These are phyloP conservation scores for Eufriesea mexicana DNA, from an alignment of 1,140 invertebrate genomes.

Conservation along the genomic window DNA sequence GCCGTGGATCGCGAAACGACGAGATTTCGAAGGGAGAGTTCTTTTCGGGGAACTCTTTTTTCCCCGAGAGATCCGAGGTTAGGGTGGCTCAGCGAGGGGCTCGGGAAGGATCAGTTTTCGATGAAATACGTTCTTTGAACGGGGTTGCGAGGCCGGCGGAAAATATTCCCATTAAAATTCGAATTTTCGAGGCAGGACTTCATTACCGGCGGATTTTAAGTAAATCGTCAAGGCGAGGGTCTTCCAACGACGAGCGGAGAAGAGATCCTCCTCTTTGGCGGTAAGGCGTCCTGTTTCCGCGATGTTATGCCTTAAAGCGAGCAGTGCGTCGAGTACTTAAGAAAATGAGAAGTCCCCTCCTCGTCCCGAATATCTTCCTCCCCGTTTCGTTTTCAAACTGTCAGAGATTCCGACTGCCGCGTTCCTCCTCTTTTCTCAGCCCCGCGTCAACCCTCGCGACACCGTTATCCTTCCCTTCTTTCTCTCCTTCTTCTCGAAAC, in stretches of 20 bases:
- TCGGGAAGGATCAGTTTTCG: slow-evolving; percentile 16
- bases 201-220: slow-evolving; percentile 35
- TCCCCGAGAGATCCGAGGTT: slow-evolving; percentile 6
- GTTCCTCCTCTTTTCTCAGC: background rate
- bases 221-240: slow-evolving; percentile 12
- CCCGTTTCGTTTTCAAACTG: slow-evolving; percentile 23
- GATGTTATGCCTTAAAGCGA: slow-evolving; percentile 5
- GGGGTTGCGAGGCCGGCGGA: background rate
- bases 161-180: slow-evolving; percentile 57
- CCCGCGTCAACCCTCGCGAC: background rate
- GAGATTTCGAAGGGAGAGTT: slow-evolving; percentile 26
- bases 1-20: background rate
- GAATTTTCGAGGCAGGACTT: slow-evolving; percentile 35
- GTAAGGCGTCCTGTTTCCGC: background rate
- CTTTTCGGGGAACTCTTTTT: background rate
- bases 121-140: slow-evolving; percentile 25
- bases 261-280: slow-evolving; percentile 1
- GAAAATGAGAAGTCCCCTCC: slow-evolving; percentile 63
- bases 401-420: background rate
- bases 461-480: no score
- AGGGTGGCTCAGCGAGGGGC: background rate
- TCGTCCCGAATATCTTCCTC: slow-evolving; percentile 12
- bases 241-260: background rate
- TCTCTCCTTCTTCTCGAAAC: background rate
- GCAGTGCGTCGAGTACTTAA: slow-evolving; percentile 61